phyloP scores from a whole-genome alignment of 2,888 invertebrate genomes.

The Patella caerulea region DNA sequence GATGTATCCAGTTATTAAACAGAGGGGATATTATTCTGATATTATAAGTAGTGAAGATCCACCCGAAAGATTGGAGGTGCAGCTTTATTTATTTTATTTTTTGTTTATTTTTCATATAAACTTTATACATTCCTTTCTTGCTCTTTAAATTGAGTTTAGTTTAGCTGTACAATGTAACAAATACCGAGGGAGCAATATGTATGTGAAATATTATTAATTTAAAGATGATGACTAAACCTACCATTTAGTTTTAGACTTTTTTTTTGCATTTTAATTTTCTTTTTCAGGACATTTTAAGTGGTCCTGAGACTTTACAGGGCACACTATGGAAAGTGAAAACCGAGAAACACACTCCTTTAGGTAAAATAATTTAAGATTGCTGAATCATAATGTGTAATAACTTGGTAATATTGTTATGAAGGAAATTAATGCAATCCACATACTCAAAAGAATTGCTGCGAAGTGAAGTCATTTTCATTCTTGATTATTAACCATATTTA shows the following conservation, averaged over 20 bases:
- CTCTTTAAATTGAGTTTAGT: not conserved
- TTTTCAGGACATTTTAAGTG: slow-evolving; percentile 61
- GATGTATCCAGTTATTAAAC: slow-evolving; percentile 69
- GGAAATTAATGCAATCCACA: not conserved
- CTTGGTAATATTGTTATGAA: not conserved
- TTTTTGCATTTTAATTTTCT: not conserved
- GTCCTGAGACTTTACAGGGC: slow-evolving; percentile 65
- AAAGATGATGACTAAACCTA: no score
- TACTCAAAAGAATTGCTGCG: no score
- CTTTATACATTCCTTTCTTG: not conserved
- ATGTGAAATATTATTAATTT: no score
- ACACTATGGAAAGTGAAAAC: slow-evolving; percentile 68
- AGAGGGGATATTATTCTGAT: slow-evolving; percentile 71
- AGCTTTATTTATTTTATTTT: not conserved
- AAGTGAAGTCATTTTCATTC: no score
- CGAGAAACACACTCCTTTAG: slow-evolving; percentile 68
- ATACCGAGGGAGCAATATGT: no score
- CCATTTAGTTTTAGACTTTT: no score
- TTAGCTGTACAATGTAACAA: no score
- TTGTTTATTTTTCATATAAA: not conserved
- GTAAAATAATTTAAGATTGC: slow-evolving; percentile 37
- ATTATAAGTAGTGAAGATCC: slow-evolving; percentile 58
- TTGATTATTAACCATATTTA: no score
- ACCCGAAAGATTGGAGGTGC: slow-evolving; percentile 21
- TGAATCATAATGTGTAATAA: not conserved